Evolutionary conservation across 2,113 vertebrate species (phyloP).

Genomic region (Orthonyx spaldingii): DNA sequence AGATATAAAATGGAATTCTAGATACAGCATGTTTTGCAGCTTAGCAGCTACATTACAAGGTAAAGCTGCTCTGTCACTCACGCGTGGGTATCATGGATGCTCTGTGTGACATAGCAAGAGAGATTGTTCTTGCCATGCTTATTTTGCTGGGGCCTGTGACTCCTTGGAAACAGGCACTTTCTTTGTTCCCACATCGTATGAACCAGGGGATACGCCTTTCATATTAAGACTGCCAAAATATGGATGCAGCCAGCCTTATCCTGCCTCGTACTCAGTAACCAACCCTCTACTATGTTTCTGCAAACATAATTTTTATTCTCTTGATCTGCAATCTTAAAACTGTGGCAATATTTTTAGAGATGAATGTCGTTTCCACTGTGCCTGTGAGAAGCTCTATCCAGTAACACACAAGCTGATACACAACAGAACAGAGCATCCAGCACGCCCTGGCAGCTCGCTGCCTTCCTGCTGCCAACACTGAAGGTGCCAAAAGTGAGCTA

Average conservation of each 20-base stretch:
- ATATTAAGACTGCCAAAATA: neutral
- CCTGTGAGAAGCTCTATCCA: neutral
- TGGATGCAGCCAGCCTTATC: neutral
- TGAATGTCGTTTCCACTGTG: neutral
- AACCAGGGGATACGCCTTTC: neutral
- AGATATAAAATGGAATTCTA: neutral
- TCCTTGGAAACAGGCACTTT: neutral
- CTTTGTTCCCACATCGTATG: neutral
- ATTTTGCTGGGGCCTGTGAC: neutral
- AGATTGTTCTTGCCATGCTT: neutral
- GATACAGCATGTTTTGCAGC: neutral
- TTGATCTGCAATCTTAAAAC: neutral
- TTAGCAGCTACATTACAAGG: neutral
- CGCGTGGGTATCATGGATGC: neutral
- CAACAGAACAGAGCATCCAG: neutral
- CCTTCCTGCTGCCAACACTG: neutral
- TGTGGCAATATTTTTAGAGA: neutral
- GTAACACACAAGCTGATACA: neutral
- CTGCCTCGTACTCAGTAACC: neutral
- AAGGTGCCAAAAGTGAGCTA: neutral
- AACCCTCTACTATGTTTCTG: neutral
- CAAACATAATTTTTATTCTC: neutral
- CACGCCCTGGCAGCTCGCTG: neutral
- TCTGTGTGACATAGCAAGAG: neutral
- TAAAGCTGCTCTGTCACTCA: neutral